Evolutionary conservation across 2,113 vertebrate genomes (phyloP).

Genomic region (Calonectris borealis): DNA sequence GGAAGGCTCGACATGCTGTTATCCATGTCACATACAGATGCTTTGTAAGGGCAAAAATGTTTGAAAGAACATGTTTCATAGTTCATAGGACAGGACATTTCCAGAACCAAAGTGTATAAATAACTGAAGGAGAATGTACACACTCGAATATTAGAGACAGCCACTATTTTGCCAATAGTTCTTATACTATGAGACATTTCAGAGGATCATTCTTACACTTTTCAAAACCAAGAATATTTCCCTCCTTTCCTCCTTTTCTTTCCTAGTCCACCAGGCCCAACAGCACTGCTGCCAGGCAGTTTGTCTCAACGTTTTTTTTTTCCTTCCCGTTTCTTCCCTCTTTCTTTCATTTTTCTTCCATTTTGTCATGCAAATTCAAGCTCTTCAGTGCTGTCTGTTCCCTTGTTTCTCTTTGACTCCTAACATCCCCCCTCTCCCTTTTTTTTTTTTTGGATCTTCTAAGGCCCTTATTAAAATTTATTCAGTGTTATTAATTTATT

Average conservation of each 20-base stretch:
- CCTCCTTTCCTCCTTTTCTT: not conserved
- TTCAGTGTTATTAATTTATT: not conserved
- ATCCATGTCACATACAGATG: accelerated
- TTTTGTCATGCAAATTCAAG: not conserved
- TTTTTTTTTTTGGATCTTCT: not conserved
- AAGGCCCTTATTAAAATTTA: not conserved
- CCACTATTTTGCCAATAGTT: not conserved
- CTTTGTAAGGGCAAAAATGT: not conserved
- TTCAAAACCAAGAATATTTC: not conserved
- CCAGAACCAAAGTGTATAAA: not conserved
- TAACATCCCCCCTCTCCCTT: not conserved
- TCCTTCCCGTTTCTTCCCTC: not conserved
- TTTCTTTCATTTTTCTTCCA: not conserved
- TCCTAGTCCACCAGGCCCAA: not conserved
- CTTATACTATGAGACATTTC: not conserved
- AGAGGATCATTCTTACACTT: not conserved
- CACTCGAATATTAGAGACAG: not conserved
- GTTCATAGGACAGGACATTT: not conserved
- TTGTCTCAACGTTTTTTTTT: not conserved
- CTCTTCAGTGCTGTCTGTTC: not conserved
- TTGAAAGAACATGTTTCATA: not conserved
- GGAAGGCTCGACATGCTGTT: not conserved
- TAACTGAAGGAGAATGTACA: not conserved
- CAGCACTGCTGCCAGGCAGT: not conserved
- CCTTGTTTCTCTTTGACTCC: not conserved